A percentile compares a stretch with the other conserved stretches of the same genome.
phyloP scores from a whole-genome alignment of 2,113 vertebrate species.

The Lepus timidus region DNA sequence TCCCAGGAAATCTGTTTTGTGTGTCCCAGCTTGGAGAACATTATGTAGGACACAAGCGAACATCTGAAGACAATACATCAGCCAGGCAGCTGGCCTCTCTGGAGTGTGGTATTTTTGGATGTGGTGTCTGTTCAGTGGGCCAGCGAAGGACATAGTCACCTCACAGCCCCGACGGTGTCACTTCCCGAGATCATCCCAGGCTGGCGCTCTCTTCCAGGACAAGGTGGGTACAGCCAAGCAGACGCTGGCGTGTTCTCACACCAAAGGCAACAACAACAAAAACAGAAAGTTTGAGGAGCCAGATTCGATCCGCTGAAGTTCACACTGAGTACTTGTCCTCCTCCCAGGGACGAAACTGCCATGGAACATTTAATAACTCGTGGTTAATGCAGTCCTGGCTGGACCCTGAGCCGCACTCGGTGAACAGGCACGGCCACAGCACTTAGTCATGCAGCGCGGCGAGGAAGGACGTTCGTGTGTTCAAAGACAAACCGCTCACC shows the following conservation, averaged over 20 bases:
- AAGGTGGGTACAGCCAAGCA: not conserved
- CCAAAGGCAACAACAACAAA: not conserved
- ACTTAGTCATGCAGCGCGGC: not conserved
- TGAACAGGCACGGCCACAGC: not conserved
- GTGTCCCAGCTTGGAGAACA: constrained; percentile 49
- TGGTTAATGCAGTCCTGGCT: not conserved
- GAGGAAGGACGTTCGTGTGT: not conserved
- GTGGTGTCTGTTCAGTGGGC: not conserved
- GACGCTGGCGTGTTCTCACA: not conserved
- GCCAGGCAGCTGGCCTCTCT: constrained; percentile 19
- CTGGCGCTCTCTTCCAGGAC: not conserved
- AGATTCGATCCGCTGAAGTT: not conserved
- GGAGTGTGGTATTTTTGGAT: constrained; percentile 43
- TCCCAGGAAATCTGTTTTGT: constrained; percentile 60
- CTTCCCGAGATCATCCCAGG: not conserved
- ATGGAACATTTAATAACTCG: not conserved
- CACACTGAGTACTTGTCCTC: not conserved
- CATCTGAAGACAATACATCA: constrained; percentile 69
- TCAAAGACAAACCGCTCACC: not conserved
- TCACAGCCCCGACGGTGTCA: not conserved
- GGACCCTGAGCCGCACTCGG: not conserved
- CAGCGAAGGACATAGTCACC: not conserved
- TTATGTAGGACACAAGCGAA: not conserved
- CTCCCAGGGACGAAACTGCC: not conserved
- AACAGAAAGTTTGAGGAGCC: not conserved